These are phyloP conservation scores for Phrixothrix hirtus DNA, from an alignment of 2,888 invertebrate species.

Conservation along the genomic window DNA sequence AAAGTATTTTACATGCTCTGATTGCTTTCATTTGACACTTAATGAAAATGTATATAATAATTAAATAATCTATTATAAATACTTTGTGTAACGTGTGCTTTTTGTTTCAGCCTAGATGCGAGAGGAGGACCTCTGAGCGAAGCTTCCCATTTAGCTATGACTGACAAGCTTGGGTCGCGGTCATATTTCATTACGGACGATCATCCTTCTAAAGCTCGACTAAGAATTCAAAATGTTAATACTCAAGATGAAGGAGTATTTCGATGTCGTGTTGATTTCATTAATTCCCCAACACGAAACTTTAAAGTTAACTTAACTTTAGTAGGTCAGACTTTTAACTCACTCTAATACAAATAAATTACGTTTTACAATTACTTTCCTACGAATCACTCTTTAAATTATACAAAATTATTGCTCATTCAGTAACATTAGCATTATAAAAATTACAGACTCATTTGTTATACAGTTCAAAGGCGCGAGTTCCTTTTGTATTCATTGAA, in stretches of 20 bases:
- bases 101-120: slow-evolving; percentile 72
- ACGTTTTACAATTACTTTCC: too few relatives aligned
- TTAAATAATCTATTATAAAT: too few relatives aligned
- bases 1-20: too few relatives aligned
- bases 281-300: slow-evolving; percentile 86
- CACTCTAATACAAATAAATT: too few relatives aligned
- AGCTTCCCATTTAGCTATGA: slow-evolving; percentile 76
- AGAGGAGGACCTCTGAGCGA: slow-evolving; percentile 68
- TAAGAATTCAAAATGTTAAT: slow-evolving; percentile 73
- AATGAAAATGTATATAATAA: too few relatives aligned
- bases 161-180: slow-evolving; percentile 75
- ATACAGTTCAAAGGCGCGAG: too few relatives aligned
- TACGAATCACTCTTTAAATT: too few relatives aligned
- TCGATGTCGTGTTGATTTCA: slow-evolving; percentile 86
- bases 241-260: slow-evolving; percentile 80
- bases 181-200: slow-evolving; percentile 76
- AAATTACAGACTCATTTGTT: too few relatives aligned
- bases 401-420: too few relatives aligned
- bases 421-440: slow-evolving; percentile 4
- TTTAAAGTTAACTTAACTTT: slow-evolving; percentile 84
- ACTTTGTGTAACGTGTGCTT: too few relatives aligned
- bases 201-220: slow-evolving; percentile 71
- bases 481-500: too few relatives aligned
- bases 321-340: slow-evolving; percentile 69
- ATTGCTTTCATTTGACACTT: too few relatives aligned